Percentiles rank a stretch among this genome's conserved stretches.
Evolutionary conservation across 1,140 invertebrate genomes (phyloP).

Genomic region (Panagrolaimus sp.): DNA sequence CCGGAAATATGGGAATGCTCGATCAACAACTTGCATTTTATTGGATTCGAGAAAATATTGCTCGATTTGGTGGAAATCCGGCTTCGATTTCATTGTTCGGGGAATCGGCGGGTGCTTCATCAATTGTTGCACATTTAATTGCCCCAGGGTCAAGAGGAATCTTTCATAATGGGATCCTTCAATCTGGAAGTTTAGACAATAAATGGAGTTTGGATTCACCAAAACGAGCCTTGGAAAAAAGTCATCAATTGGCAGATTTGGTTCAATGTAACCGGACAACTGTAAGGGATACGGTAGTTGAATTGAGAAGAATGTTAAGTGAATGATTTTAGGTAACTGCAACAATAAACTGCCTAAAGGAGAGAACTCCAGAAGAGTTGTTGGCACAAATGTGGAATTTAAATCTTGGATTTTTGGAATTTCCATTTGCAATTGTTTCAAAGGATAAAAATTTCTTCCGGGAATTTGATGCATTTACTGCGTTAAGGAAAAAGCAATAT

Average conservation of each 20-base stretch:
- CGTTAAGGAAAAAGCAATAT: conserved; percentile 48
- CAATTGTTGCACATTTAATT: conserved; percentile 82
- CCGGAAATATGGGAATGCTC: conserved; percentile 86
- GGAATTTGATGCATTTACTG: conserved; percentile 52
- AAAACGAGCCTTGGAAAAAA: conserved; percentile 49
- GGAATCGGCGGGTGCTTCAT: conserved; percentile 90
- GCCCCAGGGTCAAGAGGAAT: conserved; percentile 77
- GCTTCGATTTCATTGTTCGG: conserved; percentile 83
- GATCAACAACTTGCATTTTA: conserved; percentile 76
- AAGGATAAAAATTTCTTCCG: conserved; percentile 55
- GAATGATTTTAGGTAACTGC: conserved; percentile 38
- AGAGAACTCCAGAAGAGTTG: conserved; percentile 36
- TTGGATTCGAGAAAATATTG: conserved; percentile 87
- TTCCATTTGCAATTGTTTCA: conserved; percentile 58
- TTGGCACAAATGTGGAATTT: conserved; percentile 54
- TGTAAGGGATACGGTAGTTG: conserved; percentile 17
- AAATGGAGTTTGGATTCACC: conserved; percentile 57
- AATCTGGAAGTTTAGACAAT: conserved; percentile 63
- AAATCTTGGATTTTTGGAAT: conserved; percentile 52
- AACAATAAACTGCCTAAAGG: conserved; percentile 39
- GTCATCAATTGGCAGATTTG: conserved; percentile 45
- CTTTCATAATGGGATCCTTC: conserved; percentile 71
- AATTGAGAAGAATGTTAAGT: not conserved
- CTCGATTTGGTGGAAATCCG: conserved; percentile 82
- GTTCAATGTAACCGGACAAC: conserved; percentile 51